Conservation (phyloP, 2,888 invertebrate genomes). For the Trisateles emortualis region DNA sequence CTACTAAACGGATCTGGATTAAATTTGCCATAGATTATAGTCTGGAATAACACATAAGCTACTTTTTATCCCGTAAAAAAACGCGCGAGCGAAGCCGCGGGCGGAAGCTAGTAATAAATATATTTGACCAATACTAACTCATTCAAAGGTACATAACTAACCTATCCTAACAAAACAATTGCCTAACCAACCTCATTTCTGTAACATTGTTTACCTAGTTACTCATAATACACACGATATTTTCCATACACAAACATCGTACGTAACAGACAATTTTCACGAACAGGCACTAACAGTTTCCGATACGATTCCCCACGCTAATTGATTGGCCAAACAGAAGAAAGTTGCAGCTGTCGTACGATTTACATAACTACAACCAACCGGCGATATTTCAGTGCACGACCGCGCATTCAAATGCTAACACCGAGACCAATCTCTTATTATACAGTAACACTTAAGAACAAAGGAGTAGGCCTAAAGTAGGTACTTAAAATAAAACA, state of each 20-base stretch:
- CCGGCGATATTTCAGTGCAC: conserved; percentile 29
- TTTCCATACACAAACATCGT: background rate
- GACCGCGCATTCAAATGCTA: conserved; percentile 34
- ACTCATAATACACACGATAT: background rate
- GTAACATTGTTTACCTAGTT: background rate
- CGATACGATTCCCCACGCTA: conserved; percentile 51
- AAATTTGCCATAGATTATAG: too few species aligned
- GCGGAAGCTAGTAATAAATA: too few species aligned
- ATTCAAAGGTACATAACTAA: too few species aligned
- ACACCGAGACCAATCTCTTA: conserved; percentile 22
- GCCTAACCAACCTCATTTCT: background rate
- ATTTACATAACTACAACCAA: conserved; percentile 61
- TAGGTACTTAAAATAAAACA: background rate
- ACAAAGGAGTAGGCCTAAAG: background rate
- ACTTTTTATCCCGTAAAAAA: too few species aligned
- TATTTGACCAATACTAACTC: too few species aligned
- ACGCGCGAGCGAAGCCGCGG: too few species aligned
- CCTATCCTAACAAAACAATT: too few species aligned
- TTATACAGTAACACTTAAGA: background rate
- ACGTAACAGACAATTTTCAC: conserved; percentile 33
- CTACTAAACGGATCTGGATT: too few species aligned
- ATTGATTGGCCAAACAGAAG: conserved; percentile 59
- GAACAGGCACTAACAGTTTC: conserved; percentile 19
- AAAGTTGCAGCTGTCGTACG: conserved; percentile 56
- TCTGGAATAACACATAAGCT: too few species aligned